Evolutionary conservation across 1,140 invertebrate species (phyloP).

Genomic region (Melitaea cinxia): DNA sequence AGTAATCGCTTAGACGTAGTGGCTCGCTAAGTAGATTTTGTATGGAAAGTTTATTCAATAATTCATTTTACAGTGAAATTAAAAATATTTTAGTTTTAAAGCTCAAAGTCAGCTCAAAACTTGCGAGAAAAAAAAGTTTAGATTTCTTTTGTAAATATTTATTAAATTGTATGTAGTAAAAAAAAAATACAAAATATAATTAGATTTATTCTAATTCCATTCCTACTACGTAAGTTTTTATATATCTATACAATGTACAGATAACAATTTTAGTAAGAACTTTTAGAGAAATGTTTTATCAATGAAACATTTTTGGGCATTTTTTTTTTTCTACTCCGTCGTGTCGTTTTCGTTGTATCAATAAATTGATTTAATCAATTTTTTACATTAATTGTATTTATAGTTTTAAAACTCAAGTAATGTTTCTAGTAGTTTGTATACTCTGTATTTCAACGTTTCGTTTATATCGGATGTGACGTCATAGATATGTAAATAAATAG

Average conservation of each 20-base stretch:
- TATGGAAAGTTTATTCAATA: background rate
- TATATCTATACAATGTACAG: conserved; percentile 63
- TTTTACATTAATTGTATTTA: background rate
- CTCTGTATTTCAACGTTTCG: background rate
- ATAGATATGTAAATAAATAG: background rate
- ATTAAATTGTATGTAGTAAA: conserved; percentile 54
- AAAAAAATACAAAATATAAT: conserved; percentile 17
- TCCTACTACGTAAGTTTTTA: conserved; percentile 66
- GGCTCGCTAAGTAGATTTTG: conserved; percentile 41
- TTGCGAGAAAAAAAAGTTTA: conserved; percentile 48
- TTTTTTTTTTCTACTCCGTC: conserved; percentile 7
- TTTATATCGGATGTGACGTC: background rate
- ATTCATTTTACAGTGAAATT: conserved; percentile 16
- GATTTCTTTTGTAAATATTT: conserved; percentile 67
- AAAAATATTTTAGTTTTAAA: conserved; percentile 66
- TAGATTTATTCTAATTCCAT: conserved; percentile 62
- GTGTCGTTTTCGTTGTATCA: conserved; percentile 16
- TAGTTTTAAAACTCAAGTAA: background rate
- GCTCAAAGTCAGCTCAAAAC: conserved; percentile 78
- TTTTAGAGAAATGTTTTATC: conserved; percentile 38
- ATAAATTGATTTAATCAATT: conserved; percentile 36
- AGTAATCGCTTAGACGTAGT: conserved; percentile 24
- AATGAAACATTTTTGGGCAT: conserved; percentile 19
- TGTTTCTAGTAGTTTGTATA: no score
- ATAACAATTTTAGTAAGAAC: conserved; percentile 48